Base-by-base conservation (phyloP, 2,797 vertebrate genomes). In the Microctenopoma lineatum region DNA sequence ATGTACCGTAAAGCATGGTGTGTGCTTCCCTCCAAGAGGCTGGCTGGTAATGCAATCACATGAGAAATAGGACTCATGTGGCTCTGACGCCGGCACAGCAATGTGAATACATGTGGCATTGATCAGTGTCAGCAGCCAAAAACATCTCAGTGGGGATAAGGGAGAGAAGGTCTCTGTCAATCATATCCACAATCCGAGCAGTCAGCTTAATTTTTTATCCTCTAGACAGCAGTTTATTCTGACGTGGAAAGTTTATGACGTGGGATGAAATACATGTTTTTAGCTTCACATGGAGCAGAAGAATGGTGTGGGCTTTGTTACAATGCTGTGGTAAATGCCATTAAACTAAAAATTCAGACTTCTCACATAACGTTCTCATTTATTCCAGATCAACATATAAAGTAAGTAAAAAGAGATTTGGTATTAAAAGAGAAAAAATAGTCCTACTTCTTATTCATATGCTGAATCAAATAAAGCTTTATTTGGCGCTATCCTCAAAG, bases 21-120 rank as follows among this genome's bases (percentile, higher is more conserved):
- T 55, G 66, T 59, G 54, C 9, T 52, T 63, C 66, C 70, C 54
- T 18, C 50, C 46, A 50, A 54, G 58, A 71, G 59, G 44, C 66
- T 80, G 56, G 75, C 32, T 81, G 65, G 83, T 88, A 91, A 90
- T 90, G 83, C 79, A 90, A 80, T 91, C 89, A 84, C 42, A 12
- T 79, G 59, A 84, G 60, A 88, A 88, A 89, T 83, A 70, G 66
- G 84, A 90, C 77, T 91, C 90, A 89, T 85, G 89, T 53, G 78
- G 74, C 79, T 71, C 41, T 7, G 52, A 73, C 76, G 67, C 80
- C 59, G 6, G 71, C 69, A 47, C 71, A 73, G 73, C 79, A 77
- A 85, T 84, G 79, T 77, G 83, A 83, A 85, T 84, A 83, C 92
- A 92, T 90, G 86, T 91, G 90, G 87, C 71, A 80, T 78, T 90